Evolutionary conservation across 1,140 invertebrate genomes (phyloP), one percentile per base, ranked within the genome.

Genomic region (Heliothis virescens): DNA sequence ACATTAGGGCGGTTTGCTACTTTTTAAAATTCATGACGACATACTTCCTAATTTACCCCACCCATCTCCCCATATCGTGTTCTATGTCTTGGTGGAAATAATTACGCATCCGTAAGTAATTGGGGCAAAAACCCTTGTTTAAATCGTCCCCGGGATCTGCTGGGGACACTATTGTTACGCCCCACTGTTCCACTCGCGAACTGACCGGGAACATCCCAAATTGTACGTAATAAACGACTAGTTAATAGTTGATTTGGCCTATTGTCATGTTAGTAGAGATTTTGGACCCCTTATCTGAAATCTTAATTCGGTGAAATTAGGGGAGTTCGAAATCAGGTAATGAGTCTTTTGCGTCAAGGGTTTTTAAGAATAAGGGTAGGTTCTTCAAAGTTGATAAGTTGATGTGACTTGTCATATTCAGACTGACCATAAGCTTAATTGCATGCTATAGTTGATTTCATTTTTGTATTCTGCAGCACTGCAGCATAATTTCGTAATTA

Each of bases 111-210:
- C 86, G 79, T 80, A 81, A 84, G 85, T 93, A 92, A 92, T 94
- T 93, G 89, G 86, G 85, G 87, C 81, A 90, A 91, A 92, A 93
- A 91, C 91, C 92, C 91, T 92, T 92, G 91, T 93, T 93, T 90
- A 91, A 91, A 89, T 74, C 86, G 85, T 84, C 84, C 82, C 79
- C 86, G 81, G 83, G 83, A 86, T 90, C 92, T 94, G 92, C 84
- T 69, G 87, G 89, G 91, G 92, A 92, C 92, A 92, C 82, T 83
- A 91, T 92, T 92, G 90, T 91, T 69, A 69, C 62, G 79, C 83
- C 85, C 85, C 82, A 80, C 65, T 71, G 72, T 76, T 63, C 26
- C 57, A 26, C 57, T 65, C 74, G 81, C 84, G 85, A 88, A 90
- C 88, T 92, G 91, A 91, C 92, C 91, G 91, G 78, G 85, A 83